A percentile compares a stretch with the other conserved stretches of the same genome.
Evolutionary conservation across 2,888 invertebrate species (phyloP).

Genomic region (Merodon equestris): DNA sequence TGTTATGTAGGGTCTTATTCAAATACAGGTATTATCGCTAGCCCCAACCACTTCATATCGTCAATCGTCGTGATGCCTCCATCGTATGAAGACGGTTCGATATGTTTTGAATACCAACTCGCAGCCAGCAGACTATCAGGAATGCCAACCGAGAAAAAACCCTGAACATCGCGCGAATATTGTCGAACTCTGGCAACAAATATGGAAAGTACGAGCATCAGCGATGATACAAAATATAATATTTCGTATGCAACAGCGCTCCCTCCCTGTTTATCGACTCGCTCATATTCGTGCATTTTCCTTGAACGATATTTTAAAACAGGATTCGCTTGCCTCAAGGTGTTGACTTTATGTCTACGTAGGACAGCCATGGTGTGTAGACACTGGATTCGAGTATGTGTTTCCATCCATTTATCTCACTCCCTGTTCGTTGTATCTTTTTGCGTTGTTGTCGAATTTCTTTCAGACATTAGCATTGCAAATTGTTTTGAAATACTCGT

Average conservation of each 20-base stretch:
- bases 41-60: no score
- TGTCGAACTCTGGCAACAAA: background rate
- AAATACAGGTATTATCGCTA: no score
- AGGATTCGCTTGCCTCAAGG: constrained; percentile 31
- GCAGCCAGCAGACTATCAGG: no score
- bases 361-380: background rate
- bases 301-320: background rate
- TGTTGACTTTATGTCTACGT: constrained; percentile 32
- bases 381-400: background rate
- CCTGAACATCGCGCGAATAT: background rate
- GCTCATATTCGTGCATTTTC: constrained; percentile 5
- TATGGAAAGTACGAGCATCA: background rate
- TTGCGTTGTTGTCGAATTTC: no score
- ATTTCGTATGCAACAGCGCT: constrained; percentile 43
- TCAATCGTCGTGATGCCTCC: no score
- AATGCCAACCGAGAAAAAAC: background rate
- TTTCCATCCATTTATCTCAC: background rate
- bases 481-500: constrained; percentile 33
- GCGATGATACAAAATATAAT: background rate
- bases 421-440: constrained; percentile 17
- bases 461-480: constrained; percentile 44
- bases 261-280: constrained; percentile 38
- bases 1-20: no score
- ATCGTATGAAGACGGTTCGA: no score
- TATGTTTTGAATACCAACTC: no score